Percentiles rank a stretch among this genome's conserved stretches.
phyloP scores from a whole-genome alignment of 2,113 vertebrate genomes.

The Stigmatopora argus region DNA sequence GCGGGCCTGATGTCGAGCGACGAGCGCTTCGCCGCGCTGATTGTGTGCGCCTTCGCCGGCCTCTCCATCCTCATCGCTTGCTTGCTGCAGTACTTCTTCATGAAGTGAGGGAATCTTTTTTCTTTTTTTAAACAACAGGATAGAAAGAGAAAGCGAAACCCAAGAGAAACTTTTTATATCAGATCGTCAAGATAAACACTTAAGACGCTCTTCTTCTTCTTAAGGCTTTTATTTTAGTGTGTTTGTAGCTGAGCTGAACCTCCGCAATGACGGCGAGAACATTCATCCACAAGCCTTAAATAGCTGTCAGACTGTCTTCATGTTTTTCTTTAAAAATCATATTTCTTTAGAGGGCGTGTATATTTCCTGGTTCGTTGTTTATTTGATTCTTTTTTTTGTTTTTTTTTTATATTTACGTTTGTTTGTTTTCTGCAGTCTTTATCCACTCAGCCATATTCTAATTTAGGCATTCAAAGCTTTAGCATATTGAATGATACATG shows the following conservation, averaged over 20 bases:
- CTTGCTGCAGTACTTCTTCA: slow-evolving; percentile 96
- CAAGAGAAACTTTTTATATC: slow-evolving; percentile 52
- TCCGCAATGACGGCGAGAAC: slow-evolving; percentile 48
- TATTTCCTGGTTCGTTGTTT: slow-evolving; percentile 68
- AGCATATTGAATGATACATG: slow-evolving; percentile 36
- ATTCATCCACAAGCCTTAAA: slow-evolving; percentile 68
- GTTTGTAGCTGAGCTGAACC: slow-evolving; percentile 5
- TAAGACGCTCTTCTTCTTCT: slow-evolving; percentile 69
- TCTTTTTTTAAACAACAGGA: slow-evolving; percentile 41
- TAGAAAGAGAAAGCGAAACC: slow-evolving; percentile 64
- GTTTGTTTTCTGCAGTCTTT: slow-evolving; percentile 61
- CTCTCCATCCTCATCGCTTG: slow-evolving; percentile 93
- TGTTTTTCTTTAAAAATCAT: slow-evolving; percentile 66
- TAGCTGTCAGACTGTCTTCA: slow-evolving; percentile 64
- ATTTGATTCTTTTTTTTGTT: slow-evolving; percentile 60
- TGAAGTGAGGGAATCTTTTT: slow-evolving; percentile 80
- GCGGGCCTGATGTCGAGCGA: slow-evolving; percentile 84
- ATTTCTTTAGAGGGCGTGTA: slow-evolving; percentile 73
- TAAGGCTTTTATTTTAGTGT: slow-evolving; percentile 72
- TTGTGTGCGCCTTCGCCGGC: slow-evolving; percentile 86
- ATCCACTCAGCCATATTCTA: slow-evolving; percentile 66
- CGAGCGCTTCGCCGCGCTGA: slow-evolving; percentile 90
- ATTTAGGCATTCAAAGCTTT: slow-evolving; percentile 64
- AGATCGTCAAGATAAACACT: slow-evolving; percentile 62
- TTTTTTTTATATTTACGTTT: slow-evolving; percentile 44